Base-by-base conservation (phyloP, 2,113 vertebrate genomes). In the Syrmaticus mikado region DNA sequence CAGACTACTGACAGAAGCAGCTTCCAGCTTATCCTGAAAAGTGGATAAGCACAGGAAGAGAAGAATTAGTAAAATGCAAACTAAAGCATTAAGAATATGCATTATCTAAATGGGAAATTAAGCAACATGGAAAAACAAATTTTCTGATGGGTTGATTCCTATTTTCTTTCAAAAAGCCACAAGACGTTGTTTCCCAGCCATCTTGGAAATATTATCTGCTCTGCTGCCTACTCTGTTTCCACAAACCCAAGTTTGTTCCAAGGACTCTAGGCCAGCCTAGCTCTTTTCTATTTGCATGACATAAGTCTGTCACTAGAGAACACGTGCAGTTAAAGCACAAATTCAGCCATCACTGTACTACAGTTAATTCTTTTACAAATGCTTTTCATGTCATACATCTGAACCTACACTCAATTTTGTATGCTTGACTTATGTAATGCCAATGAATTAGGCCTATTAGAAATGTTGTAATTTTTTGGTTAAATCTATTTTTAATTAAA, bases 221-320 rank as follows among this genome's bases (percentile, higher is more conserved):
- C 0, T 43, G 3, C 86, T 87, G 73, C 22, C 32, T 84, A 66
- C n/a, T 21, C 45, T 74, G 65, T 34, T 77, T 89, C 25, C 55
- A 77, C 43, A 74, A 87, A 11, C 4, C 2, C 11, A 61, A 55
- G 3, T 65, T 70, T 45, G 61, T 46, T 61, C 32, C 48, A 68
- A 77, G 43, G 82, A 70, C 7, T 46, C 16, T 50, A 28, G 32
- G 17, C 30, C 30, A 78, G 13, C 3, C 32, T 21, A 68, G 5
- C 6, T 30, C 5, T 41, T 27, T 70, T 57, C 20, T 43, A 5
- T 43, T 89, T 52, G 4, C 4, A 3, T 41, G 28, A 38, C 10
- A 32, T 11, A 80, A 58, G 48, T 1, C 14, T 80, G 22, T 10
- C 20, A 60, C 22, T 0, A 0, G 14, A 76, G 38, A 38, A 13